These are phyloP conservation scores for Marasmarcha lunaedactyla DNA, from an alignment of 2,888 invertebrate genomes.

Conservation along the genomic window DNA sequence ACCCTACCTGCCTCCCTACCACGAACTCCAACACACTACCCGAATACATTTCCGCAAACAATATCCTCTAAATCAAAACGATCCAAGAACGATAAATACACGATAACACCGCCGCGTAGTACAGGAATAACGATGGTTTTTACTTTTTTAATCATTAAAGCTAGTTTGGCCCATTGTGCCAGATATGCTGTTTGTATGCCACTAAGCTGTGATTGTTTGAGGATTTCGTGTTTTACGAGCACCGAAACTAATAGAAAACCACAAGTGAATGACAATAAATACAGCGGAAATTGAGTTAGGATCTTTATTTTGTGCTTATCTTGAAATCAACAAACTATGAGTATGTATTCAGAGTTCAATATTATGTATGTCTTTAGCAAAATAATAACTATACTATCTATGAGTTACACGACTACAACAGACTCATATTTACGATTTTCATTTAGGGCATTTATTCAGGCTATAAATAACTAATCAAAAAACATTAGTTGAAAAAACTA, in stretches of 20 bases:
- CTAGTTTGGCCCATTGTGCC: constrained; percentile 58
- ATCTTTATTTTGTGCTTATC: constrained; percentile 21
- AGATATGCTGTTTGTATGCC: constrained; percentile 52
- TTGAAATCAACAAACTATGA: constrained; percentile 17
- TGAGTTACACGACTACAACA: too few relatives aligned
- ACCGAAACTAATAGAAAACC: constrained; percentile 40
- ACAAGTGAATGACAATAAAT: constrained; percentile 33
- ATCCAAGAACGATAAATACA: constrained; percentile 12
- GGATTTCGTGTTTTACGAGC: constrained; percentile 48
- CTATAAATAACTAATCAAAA: too few relatives aligned
- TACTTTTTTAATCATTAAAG: constrained; percentile 65
- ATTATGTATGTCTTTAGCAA: too few relatives aligned
- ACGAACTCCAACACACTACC: constrained; percentile 31
- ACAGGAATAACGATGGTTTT: constrained; percentile 45
- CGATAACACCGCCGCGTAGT: constrained; percentile 25
- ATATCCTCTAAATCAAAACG: constrained; percentile 19
- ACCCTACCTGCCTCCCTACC: constrained; percentile 65
- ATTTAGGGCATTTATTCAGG: too few relatives aligned
- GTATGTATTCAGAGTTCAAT: neutral
- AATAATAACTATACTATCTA: too few relatives aligned
- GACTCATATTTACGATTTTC: too few relatives aligned
- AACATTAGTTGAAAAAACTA: too few relatives aligned
- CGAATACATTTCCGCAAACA: constrained; percentile 22
- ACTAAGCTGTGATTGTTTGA: constrained; percentile 55
- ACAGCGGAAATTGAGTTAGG: constrained; percentile 39